Evolutionary conservation across 2,113 vertebrate genomes (phyloP).

Genomic region (Spea multiplicata): DNA sequence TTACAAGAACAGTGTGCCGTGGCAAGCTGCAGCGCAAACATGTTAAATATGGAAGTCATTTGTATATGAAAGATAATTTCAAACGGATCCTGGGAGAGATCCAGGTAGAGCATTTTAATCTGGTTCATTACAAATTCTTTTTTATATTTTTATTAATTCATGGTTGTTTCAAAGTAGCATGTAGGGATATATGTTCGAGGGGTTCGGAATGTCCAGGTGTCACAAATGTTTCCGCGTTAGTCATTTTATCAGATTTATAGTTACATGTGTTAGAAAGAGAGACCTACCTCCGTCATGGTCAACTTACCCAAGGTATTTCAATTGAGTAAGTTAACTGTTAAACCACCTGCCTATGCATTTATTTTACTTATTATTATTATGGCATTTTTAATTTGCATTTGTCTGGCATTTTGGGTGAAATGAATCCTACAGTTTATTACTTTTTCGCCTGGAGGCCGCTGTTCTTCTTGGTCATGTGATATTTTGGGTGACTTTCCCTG

Average conservation of each 20-base stretch:
- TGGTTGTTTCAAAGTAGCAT: not conserved
- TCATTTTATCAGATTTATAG: not conserved
- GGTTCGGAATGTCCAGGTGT: not conserved
- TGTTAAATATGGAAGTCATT: conserved; percentile 38
- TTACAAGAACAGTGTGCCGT: conserved; percentile 38
- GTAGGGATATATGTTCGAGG: not conserved
- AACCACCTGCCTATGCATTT: too few relatives aligned
- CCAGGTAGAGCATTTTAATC: not conserved
- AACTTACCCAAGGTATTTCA: too few relatives aligned
- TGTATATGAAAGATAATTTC: conserved; percentile 34
- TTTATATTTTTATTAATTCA: not conserved
- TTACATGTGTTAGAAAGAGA: too few relatives aligned
- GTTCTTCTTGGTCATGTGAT: too few relatives aligned
- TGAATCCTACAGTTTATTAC: too few relatives aligned
- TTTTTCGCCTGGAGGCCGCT: too few relatives aligned
- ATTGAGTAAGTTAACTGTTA: too few relatives aligned
- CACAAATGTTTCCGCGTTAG: not conserved
- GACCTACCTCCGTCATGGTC: too few relatives aligned
- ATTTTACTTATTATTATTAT: too few relatives aligned
- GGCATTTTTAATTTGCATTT: too few relatives aligned
- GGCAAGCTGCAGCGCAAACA: conserved; percentile 24
- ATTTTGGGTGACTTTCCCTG: too few relatives aligned
- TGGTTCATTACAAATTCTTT: not conserved
- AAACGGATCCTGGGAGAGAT: not conserved
- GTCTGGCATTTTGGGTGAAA: too few relatives aligned